A percentile compares a stretch with the other conserved stretches of the same genome.
Evolutionary conservation across 1,140 invertebrate species (phyloP).

Genomic region (Meloidogyne chitwoodi): DNA sequence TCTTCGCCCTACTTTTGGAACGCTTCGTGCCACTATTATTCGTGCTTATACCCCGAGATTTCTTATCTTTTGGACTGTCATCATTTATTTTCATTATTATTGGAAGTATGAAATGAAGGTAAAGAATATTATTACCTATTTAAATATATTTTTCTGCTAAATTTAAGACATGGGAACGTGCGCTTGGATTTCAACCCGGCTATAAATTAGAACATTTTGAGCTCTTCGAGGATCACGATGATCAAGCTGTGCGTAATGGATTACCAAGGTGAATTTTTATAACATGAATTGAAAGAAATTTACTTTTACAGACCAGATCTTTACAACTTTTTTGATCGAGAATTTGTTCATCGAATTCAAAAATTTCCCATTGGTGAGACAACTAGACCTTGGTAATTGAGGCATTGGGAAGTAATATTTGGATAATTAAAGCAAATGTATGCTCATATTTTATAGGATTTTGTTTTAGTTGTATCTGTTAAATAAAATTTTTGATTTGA

Average conservation of each 20-base stretch:
- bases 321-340: not conserved
- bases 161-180: not conserved
- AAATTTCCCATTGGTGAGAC: not conserved
- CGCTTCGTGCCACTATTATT: slow-evolving; percentile 45
- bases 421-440: not conserved
- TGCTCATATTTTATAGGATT: no score
- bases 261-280: not conserved
- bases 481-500: no score
- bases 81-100: slow-evolving; percentile 48
- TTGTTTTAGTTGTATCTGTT: no score
- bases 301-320: not conserved
- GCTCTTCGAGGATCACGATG: not conserved
- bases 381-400: not conserved
- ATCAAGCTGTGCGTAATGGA: not conserved
- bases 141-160: not conserved
- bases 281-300: not conserved
- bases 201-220: not conserved
- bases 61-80: slow-evolving; percentile 30
- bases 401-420: not conserved
- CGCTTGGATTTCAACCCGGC: not conserved
- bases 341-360: not conserved
- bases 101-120: slow-evolving; percentile 55
- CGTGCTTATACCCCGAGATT: slow-evolving; percentile 48
- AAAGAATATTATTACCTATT: slow-evolving; percentile 5
- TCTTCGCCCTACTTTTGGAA: slow-evolving; percentile 51